Base-by-base conservation (phyloP, 2,888 invertebrate species). In the Mimumesa dahlbomi region DNA sequence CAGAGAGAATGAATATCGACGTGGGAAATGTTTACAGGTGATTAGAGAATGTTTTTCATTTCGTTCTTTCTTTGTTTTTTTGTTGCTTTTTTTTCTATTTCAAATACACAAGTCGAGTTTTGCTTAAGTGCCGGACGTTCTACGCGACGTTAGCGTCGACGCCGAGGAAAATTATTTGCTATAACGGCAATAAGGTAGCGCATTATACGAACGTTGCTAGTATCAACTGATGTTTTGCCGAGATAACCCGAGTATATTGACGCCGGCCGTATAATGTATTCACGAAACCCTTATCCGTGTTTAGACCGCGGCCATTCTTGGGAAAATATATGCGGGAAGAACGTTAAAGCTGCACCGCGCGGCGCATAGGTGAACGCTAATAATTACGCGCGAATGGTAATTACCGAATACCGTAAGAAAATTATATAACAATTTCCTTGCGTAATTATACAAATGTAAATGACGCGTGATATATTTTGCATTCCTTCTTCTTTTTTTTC, bases 191-290 rank as follows among this genome's bases (percentile, higher is more conserved):
- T 79, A 76, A 79, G 61, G 38, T 58, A 58, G 50, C 54, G 54
- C 34, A 69, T 46, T 62, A 66, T 71, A 73, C 46, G 70, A 45
- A 65, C 63, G 43, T 19, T 19, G 53, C 43, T n/a, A 29, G 59
- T 65, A 71, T 71, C 78, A 46, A 22, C 42, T 58, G 79, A 78
- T 76, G 63, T 56, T 70, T 46, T 16, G 57, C 3, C 40, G 61
- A 76, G 79, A 79, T 78, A 78, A 73, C 61, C 61, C 73, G 46
- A 46, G 46, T 59, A 53, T 66, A 70, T 79, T 64, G 73, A 76
- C 70, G 65, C 50, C 43, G 54, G n/a, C 57, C 50, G 46, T 64
- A 42, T 73, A 79, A 78, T 79, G 62, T 66, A 79, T 71, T 78
- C 78, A 29, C 45, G 56, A 64, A 68, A 71, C 25, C 58, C 52